Percentiles rank a stretch among this genome's conserved stretches.
phyloP scores from a whole-genome alignment of 2,113 vertebrate species.

The Puffinus mauretanicus region DNA sequence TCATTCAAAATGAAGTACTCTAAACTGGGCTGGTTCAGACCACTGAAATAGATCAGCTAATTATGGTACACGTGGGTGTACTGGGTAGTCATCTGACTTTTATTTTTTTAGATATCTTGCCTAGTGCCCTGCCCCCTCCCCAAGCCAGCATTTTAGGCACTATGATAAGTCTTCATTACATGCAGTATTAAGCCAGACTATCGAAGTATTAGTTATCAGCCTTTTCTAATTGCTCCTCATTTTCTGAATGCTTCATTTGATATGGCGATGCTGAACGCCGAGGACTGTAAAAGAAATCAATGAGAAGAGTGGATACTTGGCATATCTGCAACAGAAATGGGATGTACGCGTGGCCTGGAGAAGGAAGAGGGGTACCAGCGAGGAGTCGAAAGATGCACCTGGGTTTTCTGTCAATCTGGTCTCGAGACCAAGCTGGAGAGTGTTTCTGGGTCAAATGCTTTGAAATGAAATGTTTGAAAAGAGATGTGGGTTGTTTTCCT shows the following conservation, averaged over 20 bases:
- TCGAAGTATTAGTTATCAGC: not conserved
- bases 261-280: rapidly evolving
- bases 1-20: not conserved
- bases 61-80: constrained; percentile 47
- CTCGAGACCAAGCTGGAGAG: not conserved
- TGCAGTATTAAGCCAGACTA: not conserved
- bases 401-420: rapidly evolving
- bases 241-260: not conserved
- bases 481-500: rapidly evolving
- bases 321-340: rapidly evolving
- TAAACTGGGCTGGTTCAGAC: constrained; percentile 2
- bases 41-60: constrained; percentile 57
- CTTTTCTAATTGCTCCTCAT: not conserved
- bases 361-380: rapidly evolving
- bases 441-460: not conserved
- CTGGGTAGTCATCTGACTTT: constrained; percentile 48
- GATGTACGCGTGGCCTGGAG: not conserved
- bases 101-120: constrained; percentile 23
- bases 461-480: not conserved
- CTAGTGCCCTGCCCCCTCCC: constrained; percentile 1
- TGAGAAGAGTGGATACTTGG: rapidly evolving
- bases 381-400: not conserved
- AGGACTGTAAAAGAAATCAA: not conserved
- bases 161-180: not conserved
- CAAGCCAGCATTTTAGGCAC: not conserved